These are phyloP conservation scores for Cyprinodon diabolis DNA, from an alignment of 2,797 vertebrate species.

Conservation along the genomic window DNA sequence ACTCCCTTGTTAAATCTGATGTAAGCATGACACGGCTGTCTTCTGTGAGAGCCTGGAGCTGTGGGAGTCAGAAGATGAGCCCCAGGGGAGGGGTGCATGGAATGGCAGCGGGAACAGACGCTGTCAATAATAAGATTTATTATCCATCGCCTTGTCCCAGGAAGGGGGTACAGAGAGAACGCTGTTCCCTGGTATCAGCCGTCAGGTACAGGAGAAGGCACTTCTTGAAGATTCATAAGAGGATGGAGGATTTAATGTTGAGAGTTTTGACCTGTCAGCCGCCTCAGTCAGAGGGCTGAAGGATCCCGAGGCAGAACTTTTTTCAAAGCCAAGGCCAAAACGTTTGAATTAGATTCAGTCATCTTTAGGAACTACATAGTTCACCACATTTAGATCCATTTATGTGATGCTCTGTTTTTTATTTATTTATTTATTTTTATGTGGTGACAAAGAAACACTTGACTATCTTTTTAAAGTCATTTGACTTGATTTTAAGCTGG, in stretches of 20 bases:
- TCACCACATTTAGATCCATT: constrained; percentile 44
- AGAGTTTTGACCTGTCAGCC: constrained; percentile 55
- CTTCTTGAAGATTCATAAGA: constrained; percentile 59
- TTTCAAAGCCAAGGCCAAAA: constrained; percentile 25
- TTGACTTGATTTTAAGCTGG: constrained; percentile 26
- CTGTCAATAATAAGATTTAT: constrained; percentile 86
- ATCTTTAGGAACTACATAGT: constrained; percentile 33
- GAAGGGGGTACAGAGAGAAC: constrained; percentile 59
- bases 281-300: constrained; percentile 61
- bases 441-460: constrained; percentile 35
- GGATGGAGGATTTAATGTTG: constrained; percentile 38
- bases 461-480: constrained; percentile 23
- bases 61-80: constrained; percentile 75
- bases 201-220: constrained; percentile 58
- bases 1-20: constrained; percentile 72
- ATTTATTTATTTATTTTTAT: constrained; percentile 15
- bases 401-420: constrained; percentile 21
- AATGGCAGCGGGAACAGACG: constrained; percentile 50
- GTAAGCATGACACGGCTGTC: constrained; percentile 63
- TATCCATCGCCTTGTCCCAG: constrained; percentile 67
- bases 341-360: constrained; percentile 39
- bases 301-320: constrained; percentile 42
- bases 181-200: constrained; percentile 68
- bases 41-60: constrained; percentile 46
- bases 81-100: constrained; percentile 66